Conservation (phyloP, 2,888 invertebrate species). For the Nomada ruficornis region DNA sequence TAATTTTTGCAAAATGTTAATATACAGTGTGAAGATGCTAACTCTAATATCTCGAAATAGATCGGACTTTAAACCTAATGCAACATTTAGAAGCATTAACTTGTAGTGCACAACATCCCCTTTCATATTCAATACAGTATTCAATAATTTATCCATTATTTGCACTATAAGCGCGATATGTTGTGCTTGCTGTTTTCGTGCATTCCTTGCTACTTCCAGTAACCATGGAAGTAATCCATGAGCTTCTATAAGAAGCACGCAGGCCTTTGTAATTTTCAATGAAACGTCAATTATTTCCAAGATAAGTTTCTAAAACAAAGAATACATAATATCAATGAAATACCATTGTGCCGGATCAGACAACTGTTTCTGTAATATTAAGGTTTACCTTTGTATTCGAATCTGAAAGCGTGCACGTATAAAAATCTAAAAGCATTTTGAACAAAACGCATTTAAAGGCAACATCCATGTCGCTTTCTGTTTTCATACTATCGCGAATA, state of each 20-base stretch:
- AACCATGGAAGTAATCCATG: constrained; percentile 91
- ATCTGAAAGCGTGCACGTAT: constrained; percentile 88
- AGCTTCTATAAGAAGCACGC: constrained; percentile 88
- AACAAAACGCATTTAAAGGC: constrained; percentile 90
- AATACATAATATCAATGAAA: constrained; percentile 7
- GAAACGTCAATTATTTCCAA: constrained; percentile 88
- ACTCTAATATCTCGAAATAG: constrained; percentile 65
- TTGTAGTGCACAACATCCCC: constrained; percentile 61
- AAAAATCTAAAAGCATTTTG: constrained; percentile 91
- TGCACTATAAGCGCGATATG: constrained; percentile 68
- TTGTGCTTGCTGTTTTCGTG: constrained; percentile 68
- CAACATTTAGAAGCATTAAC: constrained; percentile 67
- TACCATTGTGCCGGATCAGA: background rate
- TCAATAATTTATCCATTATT: constrained; percentile 75
- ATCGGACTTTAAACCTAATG: constrained; percentile 61
- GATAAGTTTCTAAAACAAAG: constrained; percentile 85
- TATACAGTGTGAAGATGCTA: constrained; percentile 59
- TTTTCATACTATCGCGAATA: constrained; percentile 91
- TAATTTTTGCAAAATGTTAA: constrained; percentile 66
- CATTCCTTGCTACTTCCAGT: constrained; percentile 78
- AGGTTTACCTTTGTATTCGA: constrained; percentile 86
- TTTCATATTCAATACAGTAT: constrained; percentile 58
- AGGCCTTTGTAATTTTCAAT: constrained; percentile 88
- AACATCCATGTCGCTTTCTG: constrained; percentile 90
- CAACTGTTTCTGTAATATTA: background rate